phyloP scores from a whole-genome alignment of 2,888 invertebrate genomes.

The Lasioglossum oenotherae region DNA sequence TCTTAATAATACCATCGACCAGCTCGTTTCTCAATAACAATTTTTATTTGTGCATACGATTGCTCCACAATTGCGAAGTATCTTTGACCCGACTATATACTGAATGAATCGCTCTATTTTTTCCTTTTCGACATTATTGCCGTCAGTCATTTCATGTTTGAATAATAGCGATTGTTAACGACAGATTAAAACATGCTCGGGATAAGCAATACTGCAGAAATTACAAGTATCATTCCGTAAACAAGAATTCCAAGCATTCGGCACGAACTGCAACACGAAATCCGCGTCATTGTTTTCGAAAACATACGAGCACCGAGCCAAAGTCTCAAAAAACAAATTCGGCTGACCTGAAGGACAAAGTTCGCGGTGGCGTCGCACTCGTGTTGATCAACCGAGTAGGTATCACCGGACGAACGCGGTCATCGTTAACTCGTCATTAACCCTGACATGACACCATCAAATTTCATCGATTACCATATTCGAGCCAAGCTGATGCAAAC shows the following conservation, averaged over 20 bases:
- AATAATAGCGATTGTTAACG: background rate
- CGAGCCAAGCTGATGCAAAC: too few relatives aligned
- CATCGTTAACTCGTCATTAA: background rate
- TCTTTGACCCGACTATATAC: background rate
- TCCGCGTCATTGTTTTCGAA: background rate
- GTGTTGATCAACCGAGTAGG: background rate
- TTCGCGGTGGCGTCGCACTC: background rate
- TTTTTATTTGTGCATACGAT: background rate
- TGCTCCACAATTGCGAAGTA: background rate
- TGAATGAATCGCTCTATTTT: background rate
- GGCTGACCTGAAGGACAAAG: background rate
- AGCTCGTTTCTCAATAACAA: background rate
- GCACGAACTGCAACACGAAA: background rate
- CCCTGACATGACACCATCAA: background rate
- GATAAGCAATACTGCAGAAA: too few relatives aligned
- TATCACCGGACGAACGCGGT: background rate
- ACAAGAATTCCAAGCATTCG: background rate
- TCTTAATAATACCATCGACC: background rate
- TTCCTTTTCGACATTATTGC: background rate
- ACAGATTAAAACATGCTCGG: background rate
- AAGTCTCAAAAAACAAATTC: slow-evolving; percentile 1
- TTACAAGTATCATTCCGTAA: background rate
- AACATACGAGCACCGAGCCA: background rate
- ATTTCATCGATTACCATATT: background rate
- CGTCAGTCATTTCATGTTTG: background rate